phyloP scores from a whole-genome alignment of 2,113 vertebrate species.

The Gulo gulo region DNA sequence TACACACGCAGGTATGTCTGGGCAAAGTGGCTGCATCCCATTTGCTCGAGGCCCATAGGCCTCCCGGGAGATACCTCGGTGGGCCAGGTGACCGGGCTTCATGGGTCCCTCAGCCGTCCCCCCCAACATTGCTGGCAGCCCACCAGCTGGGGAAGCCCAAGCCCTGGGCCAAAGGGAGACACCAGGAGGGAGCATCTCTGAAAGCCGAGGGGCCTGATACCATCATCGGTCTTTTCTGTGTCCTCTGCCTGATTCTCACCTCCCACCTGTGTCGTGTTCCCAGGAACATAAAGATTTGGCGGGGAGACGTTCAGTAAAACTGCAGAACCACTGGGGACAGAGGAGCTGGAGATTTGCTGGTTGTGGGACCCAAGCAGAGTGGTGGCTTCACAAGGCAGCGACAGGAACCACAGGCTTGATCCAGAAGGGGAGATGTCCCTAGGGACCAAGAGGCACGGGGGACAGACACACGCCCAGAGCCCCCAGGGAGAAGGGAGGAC shows the following conservation, averaged over 20 bases:
- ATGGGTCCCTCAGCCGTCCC: not conserved
- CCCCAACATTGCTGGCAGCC: not conserved
- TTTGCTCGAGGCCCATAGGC: not conserved
- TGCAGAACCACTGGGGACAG: not conserved
- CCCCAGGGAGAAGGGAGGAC: not conserved
- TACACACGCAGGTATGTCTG: fast-evolving
- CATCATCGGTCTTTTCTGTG: fast-evolving
- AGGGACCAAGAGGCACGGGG: not conserved
- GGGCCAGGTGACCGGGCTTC: fast-evolving
- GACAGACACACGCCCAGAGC: not conserved
- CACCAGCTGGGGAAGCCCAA: fast-evolving
- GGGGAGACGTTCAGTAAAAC: not conserved
- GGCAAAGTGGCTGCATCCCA: not conserved
- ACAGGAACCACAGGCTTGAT: fast-evolving
- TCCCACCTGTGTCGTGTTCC: not conserved
- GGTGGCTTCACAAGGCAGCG: not conserved
- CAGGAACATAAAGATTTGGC: not conserved
- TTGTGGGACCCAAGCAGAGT: too few relatives aligned
- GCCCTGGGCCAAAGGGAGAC: not conserved
- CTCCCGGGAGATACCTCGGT: not conserved
- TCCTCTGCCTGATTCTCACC: not conserved
- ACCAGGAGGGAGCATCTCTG: not conserved
- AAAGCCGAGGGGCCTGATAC: too few relatives aligned
- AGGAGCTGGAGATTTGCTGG: not conserved
- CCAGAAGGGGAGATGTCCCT: not conserved